A percentile compares a stretch with the other conserved stretches of the same genome.
Evolutionary conservation across 2,797 vertebrate species (phyloP).

Genomic region (Sebastes vulpes): DNA sequence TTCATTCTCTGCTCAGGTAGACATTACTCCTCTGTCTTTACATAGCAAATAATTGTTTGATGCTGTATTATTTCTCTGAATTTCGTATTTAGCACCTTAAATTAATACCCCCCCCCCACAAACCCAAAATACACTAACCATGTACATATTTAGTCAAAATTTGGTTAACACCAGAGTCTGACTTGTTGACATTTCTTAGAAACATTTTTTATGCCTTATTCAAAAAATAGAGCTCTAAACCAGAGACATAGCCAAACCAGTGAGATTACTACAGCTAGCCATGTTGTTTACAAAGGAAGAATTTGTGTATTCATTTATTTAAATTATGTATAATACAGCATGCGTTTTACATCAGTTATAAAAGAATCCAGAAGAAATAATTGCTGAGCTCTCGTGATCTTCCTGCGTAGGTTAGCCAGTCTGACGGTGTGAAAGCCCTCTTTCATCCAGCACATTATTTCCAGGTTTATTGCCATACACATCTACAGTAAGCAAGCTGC

Average conservation of each 20-base stretch:
- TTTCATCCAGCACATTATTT: conserved; percentile 51
- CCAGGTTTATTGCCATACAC: conserved; percentile 45
- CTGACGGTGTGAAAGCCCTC: conserved; percentile 29
- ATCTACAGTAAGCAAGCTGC: conserved; percentile 44
- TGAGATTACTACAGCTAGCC: neutral
- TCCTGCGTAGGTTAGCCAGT: conserved; percentile 9
- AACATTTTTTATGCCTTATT: neutral
- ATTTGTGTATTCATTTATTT: neutral
- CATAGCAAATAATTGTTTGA: neutral
- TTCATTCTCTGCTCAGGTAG: neutral
- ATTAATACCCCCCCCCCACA: neutral
- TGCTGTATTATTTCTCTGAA: neutral
- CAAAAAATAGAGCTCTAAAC: neutral
- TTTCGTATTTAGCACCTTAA: neutral
- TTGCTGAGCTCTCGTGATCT: conserved; percentile 28
- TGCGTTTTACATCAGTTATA: neutral
- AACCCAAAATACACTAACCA: neutral
- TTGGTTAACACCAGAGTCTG: neutral
- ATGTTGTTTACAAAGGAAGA: neutral
- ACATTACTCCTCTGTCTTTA: too few species aligned
- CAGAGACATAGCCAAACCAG: neutral
- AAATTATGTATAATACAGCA: neutral
- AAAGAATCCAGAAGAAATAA: neutral
- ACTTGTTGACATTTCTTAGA: neutral
- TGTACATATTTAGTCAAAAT: neutral